Percentiles rank a stretch among this genome's conserved stretches.
Evolutionary conservation across 2,113 vertebrate species (phyloP).

Genomic region (Crotalus helleri): DNA sequence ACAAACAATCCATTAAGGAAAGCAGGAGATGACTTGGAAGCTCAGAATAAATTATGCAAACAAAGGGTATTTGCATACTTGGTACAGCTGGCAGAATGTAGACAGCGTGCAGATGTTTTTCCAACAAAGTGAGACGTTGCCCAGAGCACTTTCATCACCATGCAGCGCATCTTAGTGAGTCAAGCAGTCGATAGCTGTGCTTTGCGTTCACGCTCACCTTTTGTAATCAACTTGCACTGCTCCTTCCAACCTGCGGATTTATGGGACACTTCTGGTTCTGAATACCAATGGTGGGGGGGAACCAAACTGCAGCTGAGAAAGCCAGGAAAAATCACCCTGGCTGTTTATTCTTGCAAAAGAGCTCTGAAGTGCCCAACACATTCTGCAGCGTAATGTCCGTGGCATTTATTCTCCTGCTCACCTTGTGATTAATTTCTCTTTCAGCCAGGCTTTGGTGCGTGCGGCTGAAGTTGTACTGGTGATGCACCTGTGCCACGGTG

Average conservation of each 20-base stretch:
- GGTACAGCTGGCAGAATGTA: not conserved
- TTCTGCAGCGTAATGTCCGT: slow-evolving; percentile 51
- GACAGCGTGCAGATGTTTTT: not conserved
- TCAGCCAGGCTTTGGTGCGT: slow-evolving; percentile 57
- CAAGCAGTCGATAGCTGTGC: not conserved
- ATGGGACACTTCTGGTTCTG: slow-evolving; percentile 43
- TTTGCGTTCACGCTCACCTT: not conserved
- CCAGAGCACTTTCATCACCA: not conserved
- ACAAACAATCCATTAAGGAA: not conserved
- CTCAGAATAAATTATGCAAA: not conserved
- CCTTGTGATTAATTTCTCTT: slow-evolving; percentile 70
- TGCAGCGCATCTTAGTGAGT: slow-evolving; percentile 59
- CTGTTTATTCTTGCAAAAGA: slow-evolving; percentile 60
- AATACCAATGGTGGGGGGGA: slow-evolving; percentile 60
- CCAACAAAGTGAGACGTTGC: not conserved
- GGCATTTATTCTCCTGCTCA: slow-evolving; percentile 68
- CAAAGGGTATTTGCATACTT: not conserved
- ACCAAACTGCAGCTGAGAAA: slow-evolving; percentile 33
- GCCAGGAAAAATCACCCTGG: slow-evolving; percentile 48
- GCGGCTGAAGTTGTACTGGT: slow-evolving; percentile 48
- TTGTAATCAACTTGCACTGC: not conserved
- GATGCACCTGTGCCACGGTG: slow-evolving; percentile 46
- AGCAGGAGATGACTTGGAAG: not conserved
- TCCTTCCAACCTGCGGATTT: slow-evolving; percentile 50
- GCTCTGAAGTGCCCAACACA: slow-evolving; percentile 61